phyloP scores from a whole-genome alignment of 2,797 vertebrate species.

The Sparidentex hasta region DNA sequence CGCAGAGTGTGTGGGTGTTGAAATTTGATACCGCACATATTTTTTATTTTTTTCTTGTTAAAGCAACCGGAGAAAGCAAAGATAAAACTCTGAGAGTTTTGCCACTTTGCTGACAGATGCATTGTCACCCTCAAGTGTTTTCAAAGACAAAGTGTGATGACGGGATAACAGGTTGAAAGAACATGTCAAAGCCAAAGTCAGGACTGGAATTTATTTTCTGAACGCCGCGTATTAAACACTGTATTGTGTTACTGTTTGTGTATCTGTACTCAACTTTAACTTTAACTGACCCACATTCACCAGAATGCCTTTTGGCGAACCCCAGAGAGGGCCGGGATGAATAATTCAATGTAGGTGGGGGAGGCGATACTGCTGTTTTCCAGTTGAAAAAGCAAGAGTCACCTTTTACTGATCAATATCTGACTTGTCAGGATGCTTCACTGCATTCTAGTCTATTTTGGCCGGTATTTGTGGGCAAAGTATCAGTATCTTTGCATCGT shows the following conservation, averaged over 20 bases:
- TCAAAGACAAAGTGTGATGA: slow-evolving; percentile 14
- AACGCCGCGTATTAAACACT: background rate
- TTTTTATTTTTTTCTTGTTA: slow-evolving; percentile 2
- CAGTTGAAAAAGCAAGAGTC: slow-evolving; percentile 33
- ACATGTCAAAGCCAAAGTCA: slow-evolving; percentile 14
- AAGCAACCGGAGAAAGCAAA: slow-evolving; percentile 1
- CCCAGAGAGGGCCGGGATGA: slow-evolving; percentile 48
- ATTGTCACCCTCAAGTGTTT: slow-evolving; percentile 6
- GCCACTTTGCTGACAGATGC: slow-evolving; percentile 11
- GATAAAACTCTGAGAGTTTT: background rate
- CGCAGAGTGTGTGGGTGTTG: slow-evolving; percentile 7
- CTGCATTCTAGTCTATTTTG: slow-evolving; percentile 13
- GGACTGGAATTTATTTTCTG: slow-evolving; percentile 18
- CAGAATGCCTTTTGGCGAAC: slow-evolving; percentile 56
- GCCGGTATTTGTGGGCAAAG: background rate
- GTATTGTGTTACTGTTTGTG: slow-evolving; percentile 21
- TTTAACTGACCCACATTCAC: slow-evolving; percentile 64
- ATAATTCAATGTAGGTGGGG: slow-evolving; percentile 49
- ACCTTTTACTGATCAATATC: slow-evolving; percentile 28
- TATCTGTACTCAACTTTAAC: slow-evolving; percentile 44
- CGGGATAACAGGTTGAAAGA: slow-evolving; percentile 13
- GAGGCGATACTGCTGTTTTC: slow-evolving; percentile 43
- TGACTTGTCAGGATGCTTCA: slow-evolving; percentile 22
- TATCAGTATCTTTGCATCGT: background rate
- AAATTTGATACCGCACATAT: slow-evolving; percentile 31